A percentile compares a stretch with the other conserved stretches of the same genome.
These are phyloP conservation scores for Shinisaurus crocodilurus DNA, from an alignment of 2,113 vertebrate species.

Conservation along the genomic window DNA sequence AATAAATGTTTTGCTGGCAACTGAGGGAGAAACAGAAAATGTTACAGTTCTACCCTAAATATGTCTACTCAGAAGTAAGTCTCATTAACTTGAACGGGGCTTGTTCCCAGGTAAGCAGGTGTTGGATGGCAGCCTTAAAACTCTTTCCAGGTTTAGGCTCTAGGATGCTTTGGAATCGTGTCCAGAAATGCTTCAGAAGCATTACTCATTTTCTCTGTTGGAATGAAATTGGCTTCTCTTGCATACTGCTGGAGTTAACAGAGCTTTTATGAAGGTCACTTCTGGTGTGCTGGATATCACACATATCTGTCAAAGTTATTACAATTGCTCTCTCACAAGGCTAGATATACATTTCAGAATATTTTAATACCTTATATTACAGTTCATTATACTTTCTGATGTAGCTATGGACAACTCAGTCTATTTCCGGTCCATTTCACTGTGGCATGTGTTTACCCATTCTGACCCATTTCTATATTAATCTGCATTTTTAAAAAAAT, in stretches of 20 bases:
- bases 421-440: neutral
- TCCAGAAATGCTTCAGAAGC: neutral
- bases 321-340: neutral
- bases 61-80: too few relatives aligned
- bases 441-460: neutral
- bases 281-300: neutral
- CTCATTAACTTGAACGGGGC: too few relatives aligned
- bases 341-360: neutral
- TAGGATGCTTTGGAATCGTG: neutral
- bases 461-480: neutral
- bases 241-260: neutral
- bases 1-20: too few relatives aligned
- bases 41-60: too few relatives aligned
- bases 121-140: neutral
- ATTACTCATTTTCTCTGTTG: neutral
- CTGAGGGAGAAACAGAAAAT: too few relatives aligned
- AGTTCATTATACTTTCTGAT: neutral
- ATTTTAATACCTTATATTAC: neutral
- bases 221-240: conserved; percentile 1
- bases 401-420: neutral
- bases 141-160: neutral
- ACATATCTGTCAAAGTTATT: neutral
- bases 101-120: neutral
- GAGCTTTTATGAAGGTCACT: neutral
- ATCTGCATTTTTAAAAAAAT: neutral